Percentiles rank a stretch among this genome's conserved stretches.
phyloP scores from a whole-genome alignment of 1,140 invertebrate species.

The Euwallacea fornicatus region DNA sequence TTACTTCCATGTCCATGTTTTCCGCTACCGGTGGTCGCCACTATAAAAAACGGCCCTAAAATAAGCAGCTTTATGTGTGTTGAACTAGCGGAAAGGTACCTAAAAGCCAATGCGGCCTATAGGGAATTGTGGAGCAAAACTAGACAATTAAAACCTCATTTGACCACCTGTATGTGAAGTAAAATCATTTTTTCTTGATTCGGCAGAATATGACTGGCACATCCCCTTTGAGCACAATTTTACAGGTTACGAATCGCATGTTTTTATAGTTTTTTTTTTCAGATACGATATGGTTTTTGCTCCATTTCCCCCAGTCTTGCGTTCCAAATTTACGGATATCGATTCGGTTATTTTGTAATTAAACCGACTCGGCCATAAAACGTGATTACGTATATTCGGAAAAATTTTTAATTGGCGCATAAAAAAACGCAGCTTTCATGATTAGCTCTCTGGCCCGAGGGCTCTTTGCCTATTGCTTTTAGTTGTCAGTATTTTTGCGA shows the following conservation, averaged over 20 bases:
- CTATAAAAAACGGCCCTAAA: neutral
- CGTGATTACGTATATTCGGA: slow-evolving; percentile 21
- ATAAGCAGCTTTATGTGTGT: slow-evolving; percentile 7
- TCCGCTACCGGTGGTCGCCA: neutral
- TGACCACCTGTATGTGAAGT: too few relatives aligned
- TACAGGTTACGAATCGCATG: too few relatives aligned
- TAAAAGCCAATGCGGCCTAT: slow-evolving; percentile 19
- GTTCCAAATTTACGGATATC: slow-evolving; percentile 27
- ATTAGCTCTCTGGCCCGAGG: neutral
- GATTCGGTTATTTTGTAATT: slow-evolving; percentile 31
- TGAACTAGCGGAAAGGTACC: slow-evolving; percentile 8
- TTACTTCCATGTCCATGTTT: slow-evolving; percentile 1
- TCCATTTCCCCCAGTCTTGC: slow-evolving; percentile 10
- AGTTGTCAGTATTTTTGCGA: too few relatives aligned
- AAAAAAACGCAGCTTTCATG: slow-evolving; percentile 17
- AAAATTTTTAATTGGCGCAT: slow-evolving; percentile 7
- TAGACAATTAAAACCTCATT: too few relatives aligned
- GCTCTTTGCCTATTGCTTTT: too few relatives aligned
- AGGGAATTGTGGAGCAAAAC: neutral
- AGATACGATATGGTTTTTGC: neutral
- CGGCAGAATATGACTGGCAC: too few relatives aligned
- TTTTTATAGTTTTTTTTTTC: too few relatives aligned
- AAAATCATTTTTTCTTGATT: too few relatives aligned
- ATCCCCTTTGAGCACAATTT: too few relatives aligned
- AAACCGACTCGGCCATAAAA: slow-evolving; percentile 22